phyloP scores from a whole-genome alignment of 2,888 invertebrate species.

The Pristionchus exspectatus region DNA sequence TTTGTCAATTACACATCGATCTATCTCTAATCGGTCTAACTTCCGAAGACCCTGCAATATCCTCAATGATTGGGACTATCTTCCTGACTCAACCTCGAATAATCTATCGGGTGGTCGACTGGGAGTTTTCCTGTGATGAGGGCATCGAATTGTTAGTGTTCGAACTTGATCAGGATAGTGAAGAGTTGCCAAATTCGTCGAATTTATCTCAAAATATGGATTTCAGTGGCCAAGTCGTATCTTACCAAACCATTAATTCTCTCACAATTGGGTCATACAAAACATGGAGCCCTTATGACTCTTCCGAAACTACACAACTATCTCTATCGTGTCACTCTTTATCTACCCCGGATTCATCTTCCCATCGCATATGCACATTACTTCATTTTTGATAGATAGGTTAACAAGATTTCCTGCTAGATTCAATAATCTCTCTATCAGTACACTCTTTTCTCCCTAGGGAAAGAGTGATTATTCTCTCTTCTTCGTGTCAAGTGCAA shows the following conservation, averaged over 20 bases:
- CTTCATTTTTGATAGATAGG: too few relatives aligned
- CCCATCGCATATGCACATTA: background rate
- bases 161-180: conserved; percentile 68
- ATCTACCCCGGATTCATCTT: background rate
- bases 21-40: conserved; percentile 70
- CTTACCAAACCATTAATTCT: background rate
- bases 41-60: conserved; percentile 64
- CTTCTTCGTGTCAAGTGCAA: conserved; percentile 41
- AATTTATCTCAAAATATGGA: conserved; percentile 65
- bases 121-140: conserved; percentile 63
- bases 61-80: background rate
- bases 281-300: background rate
- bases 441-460: background rate
- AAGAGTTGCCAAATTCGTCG: conserved; percentile 62
- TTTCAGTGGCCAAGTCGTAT: background rate
- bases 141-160: conserved; percentile 71
- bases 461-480: conserved; percentile 14
- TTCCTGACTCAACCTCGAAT: conserved; percentile 58
- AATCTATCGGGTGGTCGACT: conserved; percentile 66
- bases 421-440: background rate
- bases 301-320: background rate
- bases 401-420: too few relatives aligned
- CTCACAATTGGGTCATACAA: background rate
- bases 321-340: background rate
- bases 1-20: conserved; percentile 66